These are phyloP conservation scores for Seriola aureovittata DNA, from an alignment of 2,113 vertebrate species.

Conservation along the genomic window DNA sequence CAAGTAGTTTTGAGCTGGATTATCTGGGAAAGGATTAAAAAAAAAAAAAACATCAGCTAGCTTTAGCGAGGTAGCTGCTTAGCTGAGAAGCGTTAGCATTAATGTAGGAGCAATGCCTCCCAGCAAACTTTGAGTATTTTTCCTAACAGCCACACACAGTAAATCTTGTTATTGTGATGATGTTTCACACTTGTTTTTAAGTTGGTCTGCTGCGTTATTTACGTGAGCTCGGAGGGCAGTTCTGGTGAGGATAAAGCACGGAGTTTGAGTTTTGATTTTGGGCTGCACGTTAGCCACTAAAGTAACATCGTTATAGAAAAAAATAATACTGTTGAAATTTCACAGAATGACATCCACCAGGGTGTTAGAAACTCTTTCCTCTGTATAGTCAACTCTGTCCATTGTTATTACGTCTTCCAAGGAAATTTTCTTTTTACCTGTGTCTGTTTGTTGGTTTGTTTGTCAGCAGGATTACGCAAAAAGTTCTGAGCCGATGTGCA, in stretches of 20 bases:
- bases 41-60: constrained; percentile 24
- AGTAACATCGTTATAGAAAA: no score
- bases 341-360: neutral
- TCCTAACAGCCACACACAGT: no score
- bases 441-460: no score
- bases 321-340: neutral
- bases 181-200: neutral
- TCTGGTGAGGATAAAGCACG: neutral
- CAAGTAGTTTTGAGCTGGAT: constrained; percentile 69
- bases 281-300: no score
- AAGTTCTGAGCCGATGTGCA: no score
- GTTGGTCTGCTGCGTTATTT: neutral
- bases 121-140: neutral
- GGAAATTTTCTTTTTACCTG: no score
- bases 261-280: neutral
- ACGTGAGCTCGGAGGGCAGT: neutral
- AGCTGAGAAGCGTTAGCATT: constrained; percentile 7
- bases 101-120: neutral
- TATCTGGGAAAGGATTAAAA: constrained; percentile 55
- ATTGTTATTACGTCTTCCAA: no score
- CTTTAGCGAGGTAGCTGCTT: constrained; percentile 19
- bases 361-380: neutral
- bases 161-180: neutral
- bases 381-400: neutral
- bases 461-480: no score